phyloP scores from a whole-genome alignment of 1,140 invertebrate species.

The Aricia agestis region DNA sequence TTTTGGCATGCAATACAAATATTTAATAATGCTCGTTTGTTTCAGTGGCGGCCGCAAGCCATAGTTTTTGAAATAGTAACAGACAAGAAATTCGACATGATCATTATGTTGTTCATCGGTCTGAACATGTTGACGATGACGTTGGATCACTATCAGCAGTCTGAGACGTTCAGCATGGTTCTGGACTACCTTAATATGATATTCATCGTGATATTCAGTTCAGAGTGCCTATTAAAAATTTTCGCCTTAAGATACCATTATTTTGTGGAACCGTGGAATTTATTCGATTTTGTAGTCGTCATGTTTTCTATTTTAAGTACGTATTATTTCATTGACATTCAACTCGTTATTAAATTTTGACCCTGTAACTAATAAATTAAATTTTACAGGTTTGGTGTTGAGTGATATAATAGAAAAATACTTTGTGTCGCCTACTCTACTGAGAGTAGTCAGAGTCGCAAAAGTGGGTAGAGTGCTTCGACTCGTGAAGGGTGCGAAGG shows the following conservation, averaged over 20 bases:
- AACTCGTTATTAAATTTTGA: conserved; percentile 8
- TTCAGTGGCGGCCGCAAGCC: conserved; percentile 95
- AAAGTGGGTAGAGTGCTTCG: conserved; percentile 97
- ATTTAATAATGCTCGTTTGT: conserved; percentile 48
- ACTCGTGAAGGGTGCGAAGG: conserved; percentile 97
- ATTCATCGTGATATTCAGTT: conserved; percentile 98
- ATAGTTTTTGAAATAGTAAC: conserved; percentile 98
- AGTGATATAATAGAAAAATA: conserved; percentile 98
- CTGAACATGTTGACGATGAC: conserved; percentile 99
- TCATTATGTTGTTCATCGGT: conserved; percentile 99
- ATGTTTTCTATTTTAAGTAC: conserved; percentile 98
- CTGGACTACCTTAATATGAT: conserved; percentile 95
- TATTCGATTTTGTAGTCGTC: conserved; percentile 99
- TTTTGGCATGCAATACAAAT: background rate
- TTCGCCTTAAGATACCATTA: conserved; percentile 98
- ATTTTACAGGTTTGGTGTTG: conserved; percentile 89
- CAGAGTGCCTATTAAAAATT: conserved; percentile 98
- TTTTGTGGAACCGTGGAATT: conserved; percentile 99
- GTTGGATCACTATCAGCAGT: conserved; percentile 95
- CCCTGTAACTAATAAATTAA: background rate
- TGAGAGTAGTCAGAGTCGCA: conserved; percentile 97
- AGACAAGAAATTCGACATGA: conserved; percentile 99
- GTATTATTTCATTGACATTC: conserved; percentile 41
- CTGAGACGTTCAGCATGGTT: conserved; percentile 86
- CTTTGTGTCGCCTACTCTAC: conserved; percentile 97